Base-by-base conservation (phyloP, 2,113 vertebrate genomes). In the Accipiter virgatus region DNA sequence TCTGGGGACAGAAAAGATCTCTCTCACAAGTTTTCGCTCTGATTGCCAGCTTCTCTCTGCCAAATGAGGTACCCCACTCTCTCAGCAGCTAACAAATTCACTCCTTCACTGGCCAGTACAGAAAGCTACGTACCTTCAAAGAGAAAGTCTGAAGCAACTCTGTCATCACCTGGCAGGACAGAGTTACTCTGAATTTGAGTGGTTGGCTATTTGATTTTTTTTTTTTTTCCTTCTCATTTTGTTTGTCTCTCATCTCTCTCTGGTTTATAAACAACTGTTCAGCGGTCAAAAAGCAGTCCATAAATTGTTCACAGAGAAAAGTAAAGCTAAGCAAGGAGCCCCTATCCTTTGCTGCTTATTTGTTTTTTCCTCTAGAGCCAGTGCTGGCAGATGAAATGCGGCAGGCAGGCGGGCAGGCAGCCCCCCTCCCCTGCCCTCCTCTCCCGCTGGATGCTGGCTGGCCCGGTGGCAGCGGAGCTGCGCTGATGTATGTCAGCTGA, bases 81-180 rank as follows among this genome's bases (percentile, higher is more conserved):
- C 56, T 72, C 89, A 90, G 70, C 38, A 77, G 78, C 58, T 94
- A 90, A 90, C 87, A 85, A 94, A 90, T 77, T 80, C 73, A 55
- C 26, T 81, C 22, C 47, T 87, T 77, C 38, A 23, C 42, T 62
- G 34, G 38, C 53, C 53, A 38, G 52, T 61, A 50, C 34, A 81
- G 40, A 56, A 82, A 94, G 34, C 20, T 53, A 70, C 1, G 2
- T 20, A 43, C 22, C 45, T 70, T 93, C 81, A 93, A 86, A 91
- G 66, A 79, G 31, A 72, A 81, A 85, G 31, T 68, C 78, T 85
- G 77, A 96, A 84, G 83, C 56, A 91, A 84, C 19, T 93, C 59
- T 84, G 65, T 93, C 72, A 68, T 63, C 77, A 65, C 53, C 45
- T 71, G 86, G 72, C 47, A 92, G 25, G 34, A 81, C 25, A 89